Percentiles rank a stretch among this genome's conserved stretches.
These are phyloP conservation scores for Macrotrachela quadricornifera DNA, from an alignment of 1,140 invertebrate species.

Conservation along the genomic window DNA sequence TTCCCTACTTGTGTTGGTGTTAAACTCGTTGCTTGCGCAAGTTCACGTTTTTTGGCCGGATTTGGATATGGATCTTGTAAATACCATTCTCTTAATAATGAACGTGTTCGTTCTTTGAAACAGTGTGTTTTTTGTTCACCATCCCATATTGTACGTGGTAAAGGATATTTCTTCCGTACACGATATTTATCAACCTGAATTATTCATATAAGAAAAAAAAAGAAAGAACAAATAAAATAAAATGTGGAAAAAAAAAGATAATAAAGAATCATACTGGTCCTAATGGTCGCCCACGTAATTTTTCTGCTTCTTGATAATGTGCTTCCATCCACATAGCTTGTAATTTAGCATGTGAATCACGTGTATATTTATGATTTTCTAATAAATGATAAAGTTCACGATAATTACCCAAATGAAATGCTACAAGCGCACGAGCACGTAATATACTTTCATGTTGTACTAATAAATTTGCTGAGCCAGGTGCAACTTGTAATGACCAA, in stretches of 20 bases:
- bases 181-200: constrained; percentile 64
- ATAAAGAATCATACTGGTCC: constrained; percentile 47
- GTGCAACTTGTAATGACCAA: constrained; percentile 55
- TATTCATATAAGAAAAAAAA: too few relatives aligned
- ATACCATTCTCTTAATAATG: constrained; percentile 71
- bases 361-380: constrained; percentile 85
- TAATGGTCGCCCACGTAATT: constrained; percentile 70
- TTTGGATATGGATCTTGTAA: constrained; percentile 97
- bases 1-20: constrained; percentile 98
- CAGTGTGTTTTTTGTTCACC: constrained; percentile 99
- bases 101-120: constrained; percentile 90
- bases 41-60: constrained; percentile 87
- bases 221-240: too few relatives aligned
- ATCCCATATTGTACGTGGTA: constrained; percentile 96
- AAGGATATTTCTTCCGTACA: constrained; percentile 92
- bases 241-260: too few relatives aligned
- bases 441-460: constrained; percentile 28
- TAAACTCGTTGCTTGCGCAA: constrained; percentile 84
- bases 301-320: constrained; percentile 92
- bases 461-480: constrained; percentile 17
- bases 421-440: constrained; percentile 77
- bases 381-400: constrained; percentile 71
- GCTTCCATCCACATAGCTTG: constrained; percentile 88
- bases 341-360: constrained; percentile 81
- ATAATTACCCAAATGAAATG: constrained; percentile 79